phyloP scores from a whole-genome alignment of 2,888 invertebrate species.

The Mesochorus sp. region DNA sequence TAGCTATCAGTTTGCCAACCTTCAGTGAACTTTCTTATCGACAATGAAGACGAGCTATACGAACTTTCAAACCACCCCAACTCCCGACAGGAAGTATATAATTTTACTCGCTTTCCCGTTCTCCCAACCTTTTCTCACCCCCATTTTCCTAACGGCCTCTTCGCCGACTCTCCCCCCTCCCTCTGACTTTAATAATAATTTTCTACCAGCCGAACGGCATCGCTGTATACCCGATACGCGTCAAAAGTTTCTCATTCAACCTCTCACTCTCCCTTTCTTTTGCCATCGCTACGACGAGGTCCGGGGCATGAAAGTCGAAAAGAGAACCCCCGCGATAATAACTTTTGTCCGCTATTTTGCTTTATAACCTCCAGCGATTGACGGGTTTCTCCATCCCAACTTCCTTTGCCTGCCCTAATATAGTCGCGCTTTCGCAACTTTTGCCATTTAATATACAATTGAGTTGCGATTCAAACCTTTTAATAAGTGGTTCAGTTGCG shows the following conservation, averaged over 20 bases:
- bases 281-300: background rate
- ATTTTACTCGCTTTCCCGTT: conserved; percentile 39
- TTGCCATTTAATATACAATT: conserved; percentile 19
- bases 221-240: conserved; percentile 44
- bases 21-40: conserved; percentile 52
- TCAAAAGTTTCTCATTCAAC: conserved; percentile 53
- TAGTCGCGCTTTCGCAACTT: conserved; percentile 20
- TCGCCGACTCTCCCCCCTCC: background rate
- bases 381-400: background rate
- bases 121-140: background rate
- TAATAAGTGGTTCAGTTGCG: conserved; percentile 14
- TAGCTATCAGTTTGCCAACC: conserved; percentile 40
- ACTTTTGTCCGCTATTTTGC: conserved; percentile 26
- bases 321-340: conserved; percentile 19
- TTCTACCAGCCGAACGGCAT: conserved; percentile 41
- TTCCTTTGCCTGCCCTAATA: background rate
- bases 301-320: conserved; percentile 2
- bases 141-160: background rate
- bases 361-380: conserved; percentile 22
- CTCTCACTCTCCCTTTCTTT: background rate
- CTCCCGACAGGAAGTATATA: conserved; percentile 39
- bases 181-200: conserved; percentile 51
- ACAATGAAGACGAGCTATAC: conserved; percentile 40
- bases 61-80: conserved; percentile 24
- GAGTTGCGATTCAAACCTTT: background rate